Evolutionary conservation across 2,797 vertebrate genomes (phyloP).

Genomic region (Bradypodion pumilum): DNA sequence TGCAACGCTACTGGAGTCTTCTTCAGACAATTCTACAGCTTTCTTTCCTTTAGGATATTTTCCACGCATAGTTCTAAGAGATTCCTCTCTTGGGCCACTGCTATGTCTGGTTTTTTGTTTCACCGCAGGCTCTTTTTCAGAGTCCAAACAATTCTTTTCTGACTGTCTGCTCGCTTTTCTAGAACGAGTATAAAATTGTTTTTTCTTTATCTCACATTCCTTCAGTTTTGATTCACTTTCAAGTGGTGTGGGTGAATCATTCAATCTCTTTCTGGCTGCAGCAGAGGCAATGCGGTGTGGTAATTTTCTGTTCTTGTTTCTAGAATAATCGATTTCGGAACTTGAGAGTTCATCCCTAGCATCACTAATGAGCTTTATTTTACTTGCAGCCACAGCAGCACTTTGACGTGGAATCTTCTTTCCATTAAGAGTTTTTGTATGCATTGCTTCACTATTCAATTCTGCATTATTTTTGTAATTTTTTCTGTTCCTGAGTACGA

Average conservation of each 20-base stretch:
- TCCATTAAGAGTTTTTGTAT: slow-evolving; percentile 35
- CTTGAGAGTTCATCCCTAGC: slow-evolving; percentile 75
- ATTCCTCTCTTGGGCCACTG: not conserved
- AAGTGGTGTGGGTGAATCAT: slow-evolving; percentile 50
- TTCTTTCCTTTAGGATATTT: slow-evolving; percentile 14
- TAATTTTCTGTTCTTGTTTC: slow-evolving; percentile 61
- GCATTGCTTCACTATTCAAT: slow-evolving; percentile 41
- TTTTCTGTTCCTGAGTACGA: slow-evolving; percentile 54
- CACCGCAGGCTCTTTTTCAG: not conserved
- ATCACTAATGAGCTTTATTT: slow-evolving; percentile 83
- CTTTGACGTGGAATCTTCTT: slow-evolving; percentile 76
- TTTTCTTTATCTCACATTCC: slow-evolving; percentile 18
- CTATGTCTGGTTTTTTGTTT: slow-evolving; percentile 2
- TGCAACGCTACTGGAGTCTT: slow-evolving; percentile 32
- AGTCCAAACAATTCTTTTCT: slow-evolving; percentile 25
- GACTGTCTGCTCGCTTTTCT: slow-evolving; percentile 39
- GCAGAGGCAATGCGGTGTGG: slow-evolving; percentile 61
- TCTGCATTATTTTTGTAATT: slow-evolving; percentile 53
- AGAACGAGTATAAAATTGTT: slow-evolving; percentile 30
- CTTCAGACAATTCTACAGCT: not conserved
- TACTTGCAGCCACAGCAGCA: slow-evolving; percentile 83
- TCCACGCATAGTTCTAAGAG: not conserved
- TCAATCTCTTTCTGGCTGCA: slow-evolving; percentile 58
- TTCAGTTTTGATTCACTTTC: slow-evolving; percentile 55
- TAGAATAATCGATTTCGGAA: slow-evolving; percentile 57